A percentile compares a stretch with the other conserved stretches of the same genome.
Conservation (phyloP, 64 coral and sea anemone genomes). For the Trachythela sp. region DNA sequence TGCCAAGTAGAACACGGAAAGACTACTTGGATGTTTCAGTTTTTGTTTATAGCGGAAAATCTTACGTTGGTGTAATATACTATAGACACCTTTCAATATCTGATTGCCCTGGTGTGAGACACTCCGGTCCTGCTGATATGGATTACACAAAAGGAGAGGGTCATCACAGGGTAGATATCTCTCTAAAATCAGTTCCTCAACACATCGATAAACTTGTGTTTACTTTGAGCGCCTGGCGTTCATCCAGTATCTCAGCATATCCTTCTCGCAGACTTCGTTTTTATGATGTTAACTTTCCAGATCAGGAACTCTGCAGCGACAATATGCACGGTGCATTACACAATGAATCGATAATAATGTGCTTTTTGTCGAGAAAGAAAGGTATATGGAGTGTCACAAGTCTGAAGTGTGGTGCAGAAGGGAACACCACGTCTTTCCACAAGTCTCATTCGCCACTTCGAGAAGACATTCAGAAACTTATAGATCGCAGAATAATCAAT, state of each 20-base stretch:
- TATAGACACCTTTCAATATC: not conserved
- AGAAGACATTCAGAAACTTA: too few relatives aligned
- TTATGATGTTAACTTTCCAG: conserved; percentile 1
- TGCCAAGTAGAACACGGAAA: not conserved
- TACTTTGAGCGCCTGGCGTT: not conserved
- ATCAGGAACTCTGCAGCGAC: not conserved
- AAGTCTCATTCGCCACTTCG: too few relatives aligned
- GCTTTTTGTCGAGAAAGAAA: not conserved
- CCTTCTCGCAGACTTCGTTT: not conserved
- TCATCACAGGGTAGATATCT: not conserved
- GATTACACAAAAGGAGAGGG: not conserved
- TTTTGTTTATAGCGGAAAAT: not conserved
- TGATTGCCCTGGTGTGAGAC: not conserved
- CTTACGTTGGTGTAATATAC: not conserved
- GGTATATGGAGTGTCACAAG: not conserved
- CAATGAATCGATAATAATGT: not conserved
- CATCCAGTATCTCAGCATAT: not conserved
- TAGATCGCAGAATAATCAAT: too few relatives aligned
- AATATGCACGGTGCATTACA: not conserved
- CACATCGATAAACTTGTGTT: not conserved
- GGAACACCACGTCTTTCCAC: not conserved
- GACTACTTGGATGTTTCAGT: conserved; percentile 14
- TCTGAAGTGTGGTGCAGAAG: not conserved
- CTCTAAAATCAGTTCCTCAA: not conserved
- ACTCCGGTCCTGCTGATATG: conserved; percentile 4